These are phyloP conservation scores for Acrossocheilus fasciatus DNA, from an alignment of 2,797 vertebrate genomes.

Conservation along the genomic window DNA sequence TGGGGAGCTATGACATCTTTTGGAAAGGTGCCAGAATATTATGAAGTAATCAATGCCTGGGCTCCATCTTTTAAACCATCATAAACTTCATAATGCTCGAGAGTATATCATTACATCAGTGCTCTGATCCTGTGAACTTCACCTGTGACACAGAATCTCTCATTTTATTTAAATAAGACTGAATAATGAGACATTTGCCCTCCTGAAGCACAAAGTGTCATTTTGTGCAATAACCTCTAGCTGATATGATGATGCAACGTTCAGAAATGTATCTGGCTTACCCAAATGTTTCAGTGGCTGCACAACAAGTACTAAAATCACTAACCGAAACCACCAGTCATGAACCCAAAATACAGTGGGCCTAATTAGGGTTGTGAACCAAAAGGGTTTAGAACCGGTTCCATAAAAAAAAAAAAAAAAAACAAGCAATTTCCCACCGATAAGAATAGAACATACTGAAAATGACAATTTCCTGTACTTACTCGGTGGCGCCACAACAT, in stretches of 20 bases:
- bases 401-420: background rate
- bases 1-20: background rate
- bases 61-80: background rate
- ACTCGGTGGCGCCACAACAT: background rate
- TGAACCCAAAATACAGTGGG: background rate
- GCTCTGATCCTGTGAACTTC: background rate
- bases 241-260: constrained; percentile 59
- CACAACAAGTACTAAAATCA: constrained; percentile 11
- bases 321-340: constrained; percentile 19
- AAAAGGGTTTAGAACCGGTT: background rate
- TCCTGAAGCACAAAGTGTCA: constrained; percentile 26
- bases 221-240: constrained; percentile 32
- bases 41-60: background rate
- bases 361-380: background rate
- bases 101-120: constrained; percentile 1
- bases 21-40: background rate
- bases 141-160: constrained; percentile 14
- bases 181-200: constrained; percentile 34
- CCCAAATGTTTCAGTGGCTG: constrained; percentile 16
- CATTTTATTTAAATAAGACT: constrained; percentile 30
- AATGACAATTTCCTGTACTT: background rate
- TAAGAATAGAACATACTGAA: background rate
- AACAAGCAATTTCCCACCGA: background rate
- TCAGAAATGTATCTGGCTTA: constrained; percentile 49
- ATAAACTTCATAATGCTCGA: background rate